These are phyloP conservation scores for Zosterops borbonicus DNA, from an alignment of 2,113 vertebrate genomes.

Conservation along the genomic window DNA sequence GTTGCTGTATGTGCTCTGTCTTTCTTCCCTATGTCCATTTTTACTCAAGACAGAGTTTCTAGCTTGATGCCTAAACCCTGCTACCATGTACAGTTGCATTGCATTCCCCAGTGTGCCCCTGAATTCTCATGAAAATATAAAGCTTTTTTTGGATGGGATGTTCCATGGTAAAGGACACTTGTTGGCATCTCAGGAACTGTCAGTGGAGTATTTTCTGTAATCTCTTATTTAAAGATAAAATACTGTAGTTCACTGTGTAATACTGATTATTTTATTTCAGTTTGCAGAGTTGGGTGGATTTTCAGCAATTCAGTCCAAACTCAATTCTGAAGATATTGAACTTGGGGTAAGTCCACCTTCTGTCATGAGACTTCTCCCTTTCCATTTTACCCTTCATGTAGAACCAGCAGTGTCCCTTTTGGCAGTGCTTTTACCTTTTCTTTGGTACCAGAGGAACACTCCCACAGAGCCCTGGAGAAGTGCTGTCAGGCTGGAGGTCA, in stretches of 20 bases:
- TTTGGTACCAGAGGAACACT: neutral
- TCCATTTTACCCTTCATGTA: neutral
- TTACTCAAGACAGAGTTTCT: neutral
- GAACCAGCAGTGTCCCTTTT: neutral
- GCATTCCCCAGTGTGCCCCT: neutral
- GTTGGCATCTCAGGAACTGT: neutral
- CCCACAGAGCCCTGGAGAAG: neutral
- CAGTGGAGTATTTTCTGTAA: neutral
- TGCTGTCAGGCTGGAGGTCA: neutral
- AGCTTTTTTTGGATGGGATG: neutral
- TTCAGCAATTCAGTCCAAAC: slow-evolving; percentile 92
- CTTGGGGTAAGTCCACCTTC: slow-evolving; percentile 85
- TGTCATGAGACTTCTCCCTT: neutral
- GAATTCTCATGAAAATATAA: neutral
- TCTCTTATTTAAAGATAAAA: neutral
- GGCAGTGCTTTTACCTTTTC: neutral
- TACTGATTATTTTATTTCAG: slow-evolving; percentile 69
- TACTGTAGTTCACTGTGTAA: neutral
- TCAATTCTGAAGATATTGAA: slow-evolving; percentile 92
- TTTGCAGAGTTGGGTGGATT: slow-evolving; percentile 97
- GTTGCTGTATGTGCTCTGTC: neutral
- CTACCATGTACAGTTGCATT: neutral
- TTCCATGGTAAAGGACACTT: neutral
- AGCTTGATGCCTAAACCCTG: neutral
- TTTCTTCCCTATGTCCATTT: neutral